A percentile compares a stretch with the other conserved stretches of the same genome.
These are phyloP conservation scores for Holothuria glaberrima DNA, from an alignment of 35 echinoderm and acorn worm species.

Conservation along the genomic window DNA sequence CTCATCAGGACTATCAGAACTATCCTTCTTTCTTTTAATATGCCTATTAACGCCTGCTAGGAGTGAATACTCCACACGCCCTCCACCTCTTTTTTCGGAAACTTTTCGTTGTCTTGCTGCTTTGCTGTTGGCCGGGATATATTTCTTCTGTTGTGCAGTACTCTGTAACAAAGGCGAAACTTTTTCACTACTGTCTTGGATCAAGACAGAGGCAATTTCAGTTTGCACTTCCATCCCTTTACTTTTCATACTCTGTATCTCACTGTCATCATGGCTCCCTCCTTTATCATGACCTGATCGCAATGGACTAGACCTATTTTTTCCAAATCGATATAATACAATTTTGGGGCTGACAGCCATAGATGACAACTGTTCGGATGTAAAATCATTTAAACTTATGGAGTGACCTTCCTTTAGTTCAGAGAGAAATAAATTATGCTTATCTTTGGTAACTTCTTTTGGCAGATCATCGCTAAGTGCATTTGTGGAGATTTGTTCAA, in stretches of 20 bases:
- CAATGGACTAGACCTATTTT: neutral
- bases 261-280: neutral
- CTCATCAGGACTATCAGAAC: neutral
- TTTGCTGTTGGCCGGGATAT: conserved; percentile 32
- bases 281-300: no score
- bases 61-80: neutral
- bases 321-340: conserved; percentile 28
- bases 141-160: neutral
- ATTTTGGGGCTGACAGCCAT: conserved; percentile 20
- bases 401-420: neutral
- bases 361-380: neutral
- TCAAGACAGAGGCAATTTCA: neutral
- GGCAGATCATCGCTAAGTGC: neutral
- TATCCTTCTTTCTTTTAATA: neutral
- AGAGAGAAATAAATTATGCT: neutral
- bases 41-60: conserved; percentile 1
- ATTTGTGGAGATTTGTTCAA: no score
- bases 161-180: neutral
- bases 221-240: neutral
- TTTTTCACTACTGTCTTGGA: neutral
- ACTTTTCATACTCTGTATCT: neutral
- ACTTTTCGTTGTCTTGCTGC: neutral
- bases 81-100: neutral
- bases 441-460: neutral
- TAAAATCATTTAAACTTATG: conserved; percentile 37